Evolutionary conservation across 2,888 invertebrate genomes (phyloP).

Genomic region (Chrysolina americana): DNA sequence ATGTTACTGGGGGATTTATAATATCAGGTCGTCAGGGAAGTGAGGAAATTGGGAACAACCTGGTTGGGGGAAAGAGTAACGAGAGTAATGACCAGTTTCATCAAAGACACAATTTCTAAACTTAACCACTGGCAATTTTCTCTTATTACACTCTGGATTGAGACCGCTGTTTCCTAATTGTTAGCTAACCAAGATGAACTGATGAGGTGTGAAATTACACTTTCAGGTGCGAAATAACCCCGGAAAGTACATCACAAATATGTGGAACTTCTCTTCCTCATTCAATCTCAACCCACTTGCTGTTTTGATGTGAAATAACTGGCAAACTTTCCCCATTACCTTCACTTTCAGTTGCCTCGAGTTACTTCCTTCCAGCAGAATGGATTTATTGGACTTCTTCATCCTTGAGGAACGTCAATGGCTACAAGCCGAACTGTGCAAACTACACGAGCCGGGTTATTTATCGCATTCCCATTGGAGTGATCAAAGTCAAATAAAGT

Average conservation of each 20-base stretch:
- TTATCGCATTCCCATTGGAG: conserved; percentile 57
- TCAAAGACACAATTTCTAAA: too few relatives aligned
- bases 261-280: not conserved
- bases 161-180: too few relatives aligned
- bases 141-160: too few relatives aligned
- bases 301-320: conserved; percentile 4
- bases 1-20: too few relatives aligned
- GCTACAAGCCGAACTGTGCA: conserved; percentile 10
- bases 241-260: not conserved
- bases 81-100: too few relatives aligned
- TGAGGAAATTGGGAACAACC: too few relatives aligned
- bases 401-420: conserved; percentile 21
- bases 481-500: conserved; percentile 57
- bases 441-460: conserved; percentile 50
- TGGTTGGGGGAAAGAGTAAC: too few relatives aligned
- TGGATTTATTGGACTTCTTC: conserved; percentile 21
- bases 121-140: too few relatives aligned
- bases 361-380: conserved; percentile 12
- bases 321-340: conserved; percentile 10
- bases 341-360: conserved; percentile 2
- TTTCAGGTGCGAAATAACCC: too few relatives aligned
- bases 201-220: too few relatives aligned
- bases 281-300: not conserved
- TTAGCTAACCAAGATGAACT: too few relatives aligned
- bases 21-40: too few relatives aligned